Conservation (phyloP, 1,140 invertebrate species). For the Drosophila truncata region DNA sequence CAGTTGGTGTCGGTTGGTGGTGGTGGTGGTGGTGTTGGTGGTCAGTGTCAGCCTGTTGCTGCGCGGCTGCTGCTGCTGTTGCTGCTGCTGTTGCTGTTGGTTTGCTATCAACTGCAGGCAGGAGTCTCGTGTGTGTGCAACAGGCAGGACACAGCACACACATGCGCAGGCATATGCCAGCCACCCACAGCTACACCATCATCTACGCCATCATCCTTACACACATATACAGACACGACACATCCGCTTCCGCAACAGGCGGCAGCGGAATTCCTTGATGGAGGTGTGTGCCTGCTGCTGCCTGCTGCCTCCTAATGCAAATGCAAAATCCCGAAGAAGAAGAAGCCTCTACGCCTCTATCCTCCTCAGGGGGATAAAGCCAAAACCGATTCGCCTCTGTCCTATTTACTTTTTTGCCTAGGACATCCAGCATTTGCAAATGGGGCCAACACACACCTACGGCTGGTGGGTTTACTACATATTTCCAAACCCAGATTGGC, state of each 20-base stretch:
- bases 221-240: conserved; percentile 38
- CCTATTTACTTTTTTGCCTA: conserved; percentile 16
- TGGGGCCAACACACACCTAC: no score
- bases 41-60: conserved; percentile 71
- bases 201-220: no score
- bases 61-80: no score
- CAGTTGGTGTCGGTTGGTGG: neutral
- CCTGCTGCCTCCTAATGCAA: conserved; percentile 30
- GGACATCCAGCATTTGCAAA: conserved; percentile 16
- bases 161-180: conserved; percentile 18
- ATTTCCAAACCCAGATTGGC: neutral
- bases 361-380: conserved; percentile 4
- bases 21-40: conserved; percentile 17
- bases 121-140: conserved; percentile 59
- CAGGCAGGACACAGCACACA: conserved; percentile 51
- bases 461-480: no score
- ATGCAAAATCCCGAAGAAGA: no score
- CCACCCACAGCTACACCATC: conserved; percentile 15
- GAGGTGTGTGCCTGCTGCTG: no score
- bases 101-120: conserved; percentile 44
- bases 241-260: conserved; percentile 70
- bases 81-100: no score
- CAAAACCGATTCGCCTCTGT: conserved; percentile 5
- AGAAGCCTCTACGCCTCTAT: neutral
- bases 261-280: conserved; percentile 43